A percentile compares a stretch with the other conserved stretches of the same genome.
Evolutionary conservation across 2,113 vertebrate genomes (phyloP).

Genomic region (Syngnathus floridae): DNA sequence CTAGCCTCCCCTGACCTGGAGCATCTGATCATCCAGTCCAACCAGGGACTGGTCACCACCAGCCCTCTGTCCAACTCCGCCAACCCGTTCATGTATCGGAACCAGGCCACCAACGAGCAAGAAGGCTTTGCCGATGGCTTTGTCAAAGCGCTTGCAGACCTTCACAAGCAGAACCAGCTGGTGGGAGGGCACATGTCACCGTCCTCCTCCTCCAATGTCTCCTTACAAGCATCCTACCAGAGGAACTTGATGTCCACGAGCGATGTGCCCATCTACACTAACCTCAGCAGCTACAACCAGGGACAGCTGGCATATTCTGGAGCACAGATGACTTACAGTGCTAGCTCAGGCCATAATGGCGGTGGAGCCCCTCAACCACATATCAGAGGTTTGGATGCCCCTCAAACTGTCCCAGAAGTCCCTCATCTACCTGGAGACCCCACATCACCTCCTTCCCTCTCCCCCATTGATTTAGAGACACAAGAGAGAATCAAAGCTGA

Average conservation of each 20-base stretch:
- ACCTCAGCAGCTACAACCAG: conserved; percentile 63
- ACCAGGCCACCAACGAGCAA: conserved; percentile 83
- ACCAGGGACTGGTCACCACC: conserved; percentile 81
- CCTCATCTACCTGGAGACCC: conserved; percentile 64
- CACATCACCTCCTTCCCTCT: conserved; percentile 75
- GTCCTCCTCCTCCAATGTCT: conserved; percentile 29
- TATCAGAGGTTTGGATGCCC: conserved; percentile 73
- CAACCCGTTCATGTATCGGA: conserved; percentile 79
- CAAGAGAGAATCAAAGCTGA: conserved; percentile 92
- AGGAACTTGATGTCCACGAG: conserved; percentile 43
- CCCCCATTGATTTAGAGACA: conserved; percentile 87
- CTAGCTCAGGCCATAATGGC: conserved; percentile 23
- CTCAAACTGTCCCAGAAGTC: conserved; percentile 91
- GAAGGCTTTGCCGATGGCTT: conserved; percentile 89
- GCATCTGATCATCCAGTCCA: conserved; percentile 87
- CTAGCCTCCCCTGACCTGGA: conserved; percentile 85
- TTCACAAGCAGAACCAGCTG: conserved; percentile 91
- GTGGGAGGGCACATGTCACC: conserved; percentile 52
- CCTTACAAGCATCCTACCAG: conserved; percentile 50
- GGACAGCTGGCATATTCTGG: conserved; percentile 39
- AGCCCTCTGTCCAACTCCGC: conserved; percentile 49
- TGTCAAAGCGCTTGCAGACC: conserved; percentile 87
- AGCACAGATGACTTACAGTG: conserved; percentile 56
- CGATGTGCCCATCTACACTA: conserved; percentile 80
- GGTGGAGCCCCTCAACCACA: conserved; percentile 31